Evolutionary conservation across 1,140 invertebrate species (phyloP), one percentile per base, ranked within the genome.

Genomic region (Scaptomyza montana): DNA sequence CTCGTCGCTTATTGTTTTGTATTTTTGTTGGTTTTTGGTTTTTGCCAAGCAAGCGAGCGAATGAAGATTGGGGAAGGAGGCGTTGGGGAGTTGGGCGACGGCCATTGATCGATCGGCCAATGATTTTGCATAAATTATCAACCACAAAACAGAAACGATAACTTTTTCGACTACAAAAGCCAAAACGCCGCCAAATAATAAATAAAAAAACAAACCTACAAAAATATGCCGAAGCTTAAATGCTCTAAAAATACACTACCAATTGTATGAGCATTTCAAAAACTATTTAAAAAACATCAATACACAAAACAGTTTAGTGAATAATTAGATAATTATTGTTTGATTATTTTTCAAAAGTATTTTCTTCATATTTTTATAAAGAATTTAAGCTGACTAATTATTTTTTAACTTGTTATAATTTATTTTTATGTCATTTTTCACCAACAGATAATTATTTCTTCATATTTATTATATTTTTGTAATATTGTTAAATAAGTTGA

Each of bases 71-170:
- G 39, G 39, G 12, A 12, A 5, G 39, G 5, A 8, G 5, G 16
- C 16, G 16, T 16, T 16, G 39, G 39, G 39, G 39, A 4, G 5
- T 43, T 71, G 46, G 67, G 54, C 63, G 63, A 55, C 66, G 47
- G 64, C 74, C 74, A 79, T 86, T 87, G 82, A 86, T 87, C 84
- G 82, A 86, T 86, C 82, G 84, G 56, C 67, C 84, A 79, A 89
- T 89, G 84, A 89, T 89, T 89, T 89, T 89, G 84, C 84, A 89
- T 89, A 89, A 89, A 89, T 89, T 89, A 89, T 67, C 43, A 71
- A 57, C 33, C 62, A 59, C 49, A 56, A 68, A 74, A 65, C 63
- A 69, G 65, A 74, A 70, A 80, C 49, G 50, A 70, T 62, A 70
- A 75, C 57, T 72, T 70, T 36, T 28, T 67, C n/a, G 74, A 76